Evolutionary conservation across 2,797 vertebrate species (phyloP).

Genomic region (Triplophysa bombifrons): DNA sequence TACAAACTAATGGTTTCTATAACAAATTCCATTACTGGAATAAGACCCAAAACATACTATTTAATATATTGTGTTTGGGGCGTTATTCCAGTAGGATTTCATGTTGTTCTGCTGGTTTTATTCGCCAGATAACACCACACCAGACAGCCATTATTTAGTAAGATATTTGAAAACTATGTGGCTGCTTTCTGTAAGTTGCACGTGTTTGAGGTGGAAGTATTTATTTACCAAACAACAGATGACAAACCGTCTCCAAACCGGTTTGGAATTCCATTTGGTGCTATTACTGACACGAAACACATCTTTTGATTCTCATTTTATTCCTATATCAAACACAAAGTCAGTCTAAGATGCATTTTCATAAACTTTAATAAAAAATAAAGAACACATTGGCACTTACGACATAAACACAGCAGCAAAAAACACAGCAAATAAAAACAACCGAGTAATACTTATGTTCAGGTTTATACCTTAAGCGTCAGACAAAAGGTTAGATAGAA

Average conservation of each 20-base stretch:
- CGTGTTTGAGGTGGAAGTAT: neutral
- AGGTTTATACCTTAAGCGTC: constrained; percentile 55
- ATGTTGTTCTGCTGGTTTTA: no score
- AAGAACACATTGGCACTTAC: constrained; percentile 28
- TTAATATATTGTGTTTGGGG: no score
- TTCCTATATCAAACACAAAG: neutral
- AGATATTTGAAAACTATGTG: neutral
- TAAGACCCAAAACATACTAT: no score
- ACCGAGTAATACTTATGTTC: constrained; percentile 29
- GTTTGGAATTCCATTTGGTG: neutral
- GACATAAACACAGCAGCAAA: constrained; percentile 44
- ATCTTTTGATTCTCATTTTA: neutral
- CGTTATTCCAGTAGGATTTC: no score
- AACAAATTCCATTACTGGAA: no score
- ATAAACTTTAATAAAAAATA: constrained; percentile 51
- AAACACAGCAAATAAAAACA: constrained; percentile 30
- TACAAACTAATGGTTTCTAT: no score
- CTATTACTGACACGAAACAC: neutral
- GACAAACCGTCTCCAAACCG: neutral
- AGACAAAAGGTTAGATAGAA: constrained; percentile 68
- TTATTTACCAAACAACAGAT: neutral
- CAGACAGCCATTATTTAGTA: no score
- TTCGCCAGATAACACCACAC: no score
- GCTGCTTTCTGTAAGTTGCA: constrained; percentile 44
- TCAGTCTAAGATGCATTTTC: constrained; percentile 20